Evolutionary conservation across 92 coral and sea anemone species (phyloP).

Genomic region (Phymanthus crucifer): DNA sequence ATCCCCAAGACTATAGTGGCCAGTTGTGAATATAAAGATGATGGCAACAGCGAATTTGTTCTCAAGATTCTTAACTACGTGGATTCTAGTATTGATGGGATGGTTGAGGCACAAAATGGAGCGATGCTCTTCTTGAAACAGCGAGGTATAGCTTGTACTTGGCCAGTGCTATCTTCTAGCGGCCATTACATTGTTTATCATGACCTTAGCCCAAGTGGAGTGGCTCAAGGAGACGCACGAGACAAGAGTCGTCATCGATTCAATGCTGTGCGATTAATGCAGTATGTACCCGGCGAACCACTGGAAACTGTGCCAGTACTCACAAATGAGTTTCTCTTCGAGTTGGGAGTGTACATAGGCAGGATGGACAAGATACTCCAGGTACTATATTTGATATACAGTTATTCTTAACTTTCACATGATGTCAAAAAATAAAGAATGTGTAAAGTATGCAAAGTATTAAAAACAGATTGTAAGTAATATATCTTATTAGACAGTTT

Average conservation of each 20-base stretch:
- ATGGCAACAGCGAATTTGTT: constrained; percentile 48
- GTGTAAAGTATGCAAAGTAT: too few species aligned
- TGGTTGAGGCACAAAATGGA: constrained; percentile 60
- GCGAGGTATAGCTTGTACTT: constrained; percentile 52
- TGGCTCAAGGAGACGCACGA: neutral
- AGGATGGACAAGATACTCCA: constrained; percentile 39
- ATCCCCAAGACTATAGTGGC: too few species aligned
- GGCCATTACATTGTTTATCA: constrained; percentile 10
- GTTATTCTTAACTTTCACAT: too few species aligned
- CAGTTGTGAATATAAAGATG: neutral
- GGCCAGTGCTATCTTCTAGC: constrained; percentile 38
- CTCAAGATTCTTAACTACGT: constrained; percentile 68
- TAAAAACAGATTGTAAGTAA: too few species aligned
- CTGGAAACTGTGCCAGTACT: constrained; percentile 21
- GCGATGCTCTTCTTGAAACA: constrained; percentile 46
- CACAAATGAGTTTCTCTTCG: constrained; percentile 21
- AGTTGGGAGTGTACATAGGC: constrained; percentile 53
- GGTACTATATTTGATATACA: too few species aligned
- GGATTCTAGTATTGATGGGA: constrained; percentile 36
- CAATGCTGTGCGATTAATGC: constrained; percentile 56
- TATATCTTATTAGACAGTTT: too few species aligned
- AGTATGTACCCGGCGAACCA: constrained; percentile 52
- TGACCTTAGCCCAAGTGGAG: too few species aligned
- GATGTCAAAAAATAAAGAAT: too few species aligned
- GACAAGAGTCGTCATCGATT: neutral